These are phyloP conservation scores for Fregetta grallaria DNA, from an alignment of 2,113 vertebrate genomes.

Conservation along the genomic window DNA sequence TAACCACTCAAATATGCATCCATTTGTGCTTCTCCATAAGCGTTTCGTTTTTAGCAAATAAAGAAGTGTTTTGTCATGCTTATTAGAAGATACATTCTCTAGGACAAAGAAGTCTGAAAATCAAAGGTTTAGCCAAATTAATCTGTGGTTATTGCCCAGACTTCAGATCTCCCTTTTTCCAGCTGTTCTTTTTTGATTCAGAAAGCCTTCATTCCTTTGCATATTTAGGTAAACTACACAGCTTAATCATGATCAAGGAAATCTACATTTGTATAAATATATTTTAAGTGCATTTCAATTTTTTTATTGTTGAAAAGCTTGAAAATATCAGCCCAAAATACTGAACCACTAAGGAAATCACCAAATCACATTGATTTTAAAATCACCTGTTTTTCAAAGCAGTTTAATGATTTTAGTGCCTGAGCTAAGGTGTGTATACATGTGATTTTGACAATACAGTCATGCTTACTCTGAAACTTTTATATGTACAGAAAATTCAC, in stretches of 20 bases:
- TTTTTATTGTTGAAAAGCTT: neutral
- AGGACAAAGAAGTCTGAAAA: neutral
- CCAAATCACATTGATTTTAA: neutral
- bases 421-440: neutral
- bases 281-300: neutral
- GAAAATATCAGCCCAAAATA: neutral
- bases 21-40: neutral
- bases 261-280: neutral
- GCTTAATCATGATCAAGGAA: neutral
- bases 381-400: neutral
- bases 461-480: neutral
- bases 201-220: neutral
- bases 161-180: neutral
- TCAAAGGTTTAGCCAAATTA: neutral
- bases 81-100: neutral
- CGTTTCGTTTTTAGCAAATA: neutral
- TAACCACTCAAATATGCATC: neutral
- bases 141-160: neutral
- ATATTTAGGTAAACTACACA: neutral
- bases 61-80: neutral
- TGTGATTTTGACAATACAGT: neutral
- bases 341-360: neutral
- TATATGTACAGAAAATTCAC: neutral
- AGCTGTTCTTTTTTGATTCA: neutral
- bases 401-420: neutral